Base-by-base conservation (phyloP, 1,140 invertebrate species). In the Drosophila ficusphila region DNA sequence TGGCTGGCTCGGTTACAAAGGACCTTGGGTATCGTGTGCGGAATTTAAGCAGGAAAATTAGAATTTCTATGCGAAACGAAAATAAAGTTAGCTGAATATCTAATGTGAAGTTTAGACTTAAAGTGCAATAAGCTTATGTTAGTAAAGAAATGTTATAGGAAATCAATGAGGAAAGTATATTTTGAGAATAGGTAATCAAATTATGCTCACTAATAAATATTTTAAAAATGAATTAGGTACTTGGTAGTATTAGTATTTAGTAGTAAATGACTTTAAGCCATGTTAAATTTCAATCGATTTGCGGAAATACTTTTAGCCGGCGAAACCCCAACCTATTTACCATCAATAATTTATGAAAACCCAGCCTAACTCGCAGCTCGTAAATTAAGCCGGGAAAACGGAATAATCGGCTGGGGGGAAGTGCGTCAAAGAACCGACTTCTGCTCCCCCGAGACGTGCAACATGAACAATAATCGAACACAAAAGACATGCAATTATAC, bases 401-500 rank as follows among this genome's bases (percentile, higher is more conserved):
- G 16, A 18, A n/a, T 14, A 2, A 38, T n/a, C 19, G 33, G n/a
- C n/a, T 16, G 18, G 9, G 36, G 34, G 62, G 21, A 68, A 68
- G 16, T 68, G 64, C 64, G 64, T 68, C 64, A 68, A 52, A 52
- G 61, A 33, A 67, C 42, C 9, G 19, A n/a, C 64, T 51, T 4
- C 19, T 8, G 16, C 54, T 36, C 64, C 9, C 60, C 18, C 11
- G 57, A 38, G 36, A 41, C 61, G 52, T 68, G 61, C 64, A 68
- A 34, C 64, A 68, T 67, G 31, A 38, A 11, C 42, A 51, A 51
- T 27, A 67, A 64, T 14, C 21, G 23, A 48, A 38, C 14, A 58
- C 9, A 25, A 42, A 52, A 67, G 61, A 68, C 64, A 52, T 68
- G 64, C 61, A 68, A 68, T 68, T 68, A 68, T 27, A 68, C 34